Evolutionary conservation across 2,113 vertebrate genomes (phyloP).

Genomic region (Hemiscyllium ocellatum): DNA sequence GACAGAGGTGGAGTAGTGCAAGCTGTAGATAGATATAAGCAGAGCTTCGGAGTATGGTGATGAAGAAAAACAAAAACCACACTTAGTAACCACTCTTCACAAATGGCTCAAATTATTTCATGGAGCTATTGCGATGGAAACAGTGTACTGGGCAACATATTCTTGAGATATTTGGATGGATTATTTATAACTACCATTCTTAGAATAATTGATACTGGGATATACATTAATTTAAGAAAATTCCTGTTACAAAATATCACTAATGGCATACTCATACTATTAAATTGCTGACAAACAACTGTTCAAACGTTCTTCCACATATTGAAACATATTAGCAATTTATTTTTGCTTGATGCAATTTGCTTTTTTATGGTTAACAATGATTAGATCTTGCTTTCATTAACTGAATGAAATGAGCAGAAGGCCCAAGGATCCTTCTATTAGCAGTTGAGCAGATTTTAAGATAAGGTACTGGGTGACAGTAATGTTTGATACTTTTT

Average conservation of each 20-base stretch:
- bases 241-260: background rate
- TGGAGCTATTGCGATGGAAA: background rate
- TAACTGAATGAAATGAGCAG: background rate
- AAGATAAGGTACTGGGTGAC: background rate
- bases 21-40: background rate
- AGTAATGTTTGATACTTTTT: background rate
- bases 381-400: background rate
- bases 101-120: background rate
- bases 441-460: background rate
- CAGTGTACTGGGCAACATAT: background rate
- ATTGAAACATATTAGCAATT: background rate
- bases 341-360: background rate
- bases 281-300: background rate
- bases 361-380: background rate
- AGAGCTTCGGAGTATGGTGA: background rate
- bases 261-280: background rate
- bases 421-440: background rate
- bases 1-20: background rate
- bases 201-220: background rate
- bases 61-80: constrained; percentile 26
- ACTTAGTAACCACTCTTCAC: constrained; percentile 32
- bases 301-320: background rate
- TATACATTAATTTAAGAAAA: background rate
- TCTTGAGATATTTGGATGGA: background rate
- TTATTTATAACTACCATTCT: background rate